These are phyloP conservation scores for Euthynnus affinis DNA, from an alignment of 2,797 vertebrate genomes.

Conservation along the genomic window DNA sequence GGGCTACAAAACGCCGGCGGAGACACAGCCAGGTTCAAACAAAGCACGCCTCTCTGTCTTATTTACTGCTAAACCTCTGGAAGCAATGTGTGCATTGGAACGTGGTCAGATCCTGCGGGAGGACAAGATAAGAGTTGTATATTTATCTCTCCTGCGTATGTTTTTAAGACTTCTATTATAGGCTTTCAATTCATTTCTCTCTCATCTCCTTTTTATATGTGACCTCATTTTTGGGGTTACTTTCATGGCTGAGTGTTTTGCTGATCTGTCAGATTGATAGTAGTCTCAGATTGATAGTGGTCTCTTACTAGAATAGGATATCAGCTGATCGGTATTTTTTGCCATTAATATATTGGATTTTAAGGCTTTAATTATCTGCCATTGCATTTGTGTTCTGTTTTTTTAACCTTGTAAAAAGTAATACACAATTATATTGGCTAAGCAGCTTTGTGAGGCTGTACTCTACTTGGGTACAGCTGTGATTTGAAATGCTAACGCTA, in stretches of 20 bases:
- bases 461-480: too few species aligned
- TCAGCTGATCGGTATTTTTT: background rate
- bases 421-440: background rate
- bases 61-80: slow-evolving; percentile 50
- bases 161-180: slow-evolving; percentile 40
- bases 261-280: slow-evolving; percentile 11
- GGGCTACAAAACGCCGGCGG: slow-evolving; percentile 3
- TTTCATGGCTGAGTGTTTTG: slow-evolving; percentile 21
- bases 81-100: slow-evolving; percentile 36
- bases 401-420: background rate
- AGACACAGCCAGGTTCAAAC: slow-evolving; percentile 21
- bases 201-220: slow-evolving; percentile 25
- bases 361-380: background rate
- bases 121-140: slow-evolving; percentile 40
- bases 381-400: background rate
- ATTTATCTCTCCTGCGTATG: slow-evolving; percentile 27
- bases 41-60: slow-evolving; percentile 35
- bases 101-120: slow-evolving; percentile 30
- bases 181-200: slow-evolving; percentile 34
- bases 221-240: slow-evolving; percentile 31
- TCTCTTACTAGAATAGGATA: background rate
- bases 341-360: background rate
- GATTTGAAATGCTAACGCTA: too few species aligned
- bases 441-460: too few species aligned
- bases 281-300: background rate